Conservation (phyloP, 35 echinoderm and acorn worm species). For the Nesometra sesokonis region DNA sequence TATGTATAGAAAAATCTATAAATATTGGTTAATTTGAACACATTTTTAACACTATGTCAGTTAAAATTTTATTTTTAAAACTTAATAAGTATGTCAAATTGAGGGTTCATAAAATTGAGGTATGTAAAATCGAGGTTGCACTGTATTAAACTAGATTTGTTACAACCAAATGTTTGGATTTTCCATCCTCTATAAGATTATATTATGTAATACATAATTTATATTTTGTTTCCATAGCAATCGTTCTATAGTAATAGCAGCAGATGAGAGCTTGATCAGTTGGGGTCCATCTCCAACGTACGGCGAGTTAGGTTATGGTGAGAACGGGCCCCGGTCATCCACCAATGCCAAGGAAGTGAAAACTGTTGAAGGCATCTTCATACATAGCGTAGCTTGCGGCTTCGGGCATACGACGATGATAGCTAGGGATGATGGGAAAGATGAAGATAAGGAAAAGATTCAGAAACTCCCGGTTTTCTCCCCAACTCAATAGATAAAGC, state of each 20-base stretch:
- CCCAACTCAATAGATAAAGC: neutral
- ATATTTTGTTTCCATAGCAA: conserved; percentile 55
- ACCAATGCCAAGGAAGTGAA: conserved; percentile 67
- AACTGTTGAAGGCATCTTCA: conserved; percentile 44
- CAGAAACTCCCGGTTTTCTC: conserved; percentile 39
- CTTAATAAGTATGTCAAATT: no score
- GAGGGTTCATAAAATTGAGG: no score
- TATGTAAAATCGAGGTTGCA: no score
- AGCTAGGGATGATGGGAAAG: conserved; percentile 46
- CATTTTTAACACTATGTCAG: no score
- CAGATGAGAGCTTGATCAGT: conserved; percentile 82
- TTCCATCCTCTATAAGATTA: no score
- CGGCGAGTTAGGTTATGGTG: conserved; percentile 87
- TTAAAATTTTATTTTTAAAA: no score
- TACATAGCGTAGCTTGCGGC: conserved; percentile 68
- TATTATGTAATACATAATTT: no score
- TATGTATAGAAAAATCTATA: no score
- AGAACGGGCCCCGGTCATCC: conserved; percentile 61
- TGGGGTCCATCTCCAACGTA: conserved; percentile 97
- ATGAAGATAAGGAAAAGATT: conserved; percentile 52
- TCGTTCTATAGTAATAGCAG: conserved; percentile 74
- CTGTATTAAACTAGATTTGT: no score
- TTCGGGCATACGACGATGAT: conserved; percentile 73
- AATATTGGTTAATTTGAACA: no score
- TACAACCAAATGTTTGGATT: no score